Evolutionary conservation across 1,140 invertebrate species (phyloP).

Genomic region (Euwallacea fornicatus): DNA sequence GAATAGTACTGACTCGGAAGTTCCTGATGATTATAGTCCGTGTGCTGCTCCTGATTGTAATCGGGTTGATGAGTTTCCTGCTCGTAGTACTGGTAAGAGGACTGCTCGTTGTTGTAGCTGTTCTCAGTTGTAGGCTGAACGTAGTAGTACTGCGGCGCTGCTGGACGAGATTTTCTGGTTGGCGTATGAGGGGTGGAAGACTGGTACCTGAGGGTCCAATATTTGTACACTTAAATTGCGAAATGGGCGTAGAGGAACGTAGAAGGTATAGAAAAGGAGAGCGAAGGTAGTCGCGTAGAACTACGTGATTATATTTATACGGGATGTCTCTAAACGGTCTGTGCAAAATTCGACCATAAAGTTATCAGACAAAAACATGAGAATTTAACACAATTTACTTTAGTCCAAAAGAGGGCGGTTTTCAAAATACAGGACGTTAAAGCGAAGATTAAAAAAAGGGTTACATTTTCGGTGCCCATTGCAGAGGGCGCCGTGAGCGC

Average conservation of each 20-base stretch:
- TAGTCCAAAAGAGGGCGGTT: no score
- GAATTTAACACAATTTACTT: no score
- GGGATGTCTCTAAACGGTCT: no score
- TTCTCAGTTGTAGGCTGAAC: slow-evolving; percentile 8
- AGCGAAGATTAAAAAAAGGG: no score
- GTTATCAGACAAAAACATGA: no score
- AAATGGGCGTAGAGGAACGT: neutral
- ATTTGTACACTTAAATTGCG: neutral
- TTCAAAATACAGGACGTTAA: no score
- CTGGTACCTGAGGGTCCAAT: slow-evolving; percentile 9
- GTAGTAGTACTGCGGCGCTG: slow-evolving; percentile 20
- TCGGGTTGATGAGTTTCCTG: neutral
- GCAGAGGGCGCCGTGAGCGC: no score
- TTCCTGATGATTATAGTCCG: neutral
- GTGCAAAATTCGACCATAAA: no score
- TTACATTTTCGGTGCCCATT: no score
- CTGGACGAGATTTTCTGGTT: slow-evolving; percentile 3
- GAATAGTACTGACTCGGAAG: neutral
- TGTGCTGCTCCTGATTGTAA: neutral
- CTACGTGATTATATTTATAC: no score
- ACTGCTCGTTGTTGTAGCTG: neutral
- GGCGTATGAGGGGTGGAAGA: neutral
- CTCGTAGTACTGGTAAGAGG: slow-evolving; percentile 10
- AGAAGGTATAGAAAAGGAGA: no score
- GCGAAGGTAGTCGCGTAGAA: no score